These are phyloP conservation scores for Bactericera cockerelli DNA, from an alignment of 1,140 invertebrate genomes.

Conservation along the genomic window DNA sequence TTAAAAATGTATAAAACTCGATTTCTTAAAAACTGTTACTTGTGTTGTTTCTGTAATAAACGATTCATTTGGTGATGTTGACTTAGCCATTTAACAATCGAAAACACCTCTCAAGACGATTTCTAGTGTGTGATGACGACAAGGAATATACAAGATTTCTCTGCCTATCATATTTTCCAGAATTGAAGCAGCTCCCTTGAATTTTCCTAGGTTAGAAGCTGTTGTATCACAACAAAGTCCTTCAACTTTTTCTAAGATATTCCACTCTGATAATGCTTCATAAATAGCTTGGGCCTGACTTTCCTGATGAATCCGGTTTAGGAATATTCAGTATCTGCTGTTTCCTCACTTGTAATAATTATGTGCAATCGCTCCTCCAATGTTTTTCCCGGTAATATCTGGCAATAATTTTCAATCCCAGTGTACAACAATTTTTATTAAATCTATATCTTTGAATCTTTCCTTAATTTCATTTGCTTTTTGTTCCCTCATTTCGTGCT, in stretches of 20 bases:
- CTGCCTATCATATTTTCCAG: slow-evolving; percentile 17
- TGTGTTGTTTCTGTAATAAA: too few relatives aligned
- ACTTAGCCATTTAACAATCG: slow-evolving; percentile 10
- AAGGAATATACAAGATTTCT: slow-evolving; percentile 16
- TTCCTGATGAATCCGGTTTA: slow-evolving; percentile 12
- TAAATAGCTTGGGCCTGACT: slow-evolving; percentile 12
- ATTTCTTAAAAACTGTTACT: too few relatives aligned
- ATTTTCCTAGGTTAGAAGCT: too few relatives aligned
- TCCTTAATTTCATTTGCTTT: slow-evolving; percentile 19
- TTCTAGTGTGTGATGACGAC: slow-evolving; percentile 20
- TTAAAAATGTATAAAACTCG: too few relatives aligned
- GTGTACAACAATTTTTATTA: too few relatives aligned
- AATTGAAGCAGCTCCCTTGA: slow-evolving; percentile 17
- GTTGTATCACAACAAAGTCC: slow-evolving; percentile 19
- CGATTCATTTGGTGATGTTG: slow-evolving; percentile 15
- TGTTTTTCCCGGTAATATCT: slow-evolving; percentile 8
- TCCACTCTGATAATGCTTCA: slow-evolving; percentile 12
- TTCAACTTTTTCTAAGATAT: slow-evolving; percentile 16
- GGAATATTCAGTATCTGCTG: slow-evolving; percentile 11
- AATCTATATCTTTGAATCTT: slow-evolving; percentile 18
- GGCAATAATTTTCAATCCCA: slow-evolving; percentile 22
- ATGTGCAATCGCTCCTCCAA: slow-evolving; percentile 10
- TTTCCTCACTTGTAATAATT: slow-evolving; percentile 12
- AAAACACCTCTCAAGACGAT: slow-evolving; percentile 16
- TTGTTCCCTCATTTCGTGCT: too few relatives aligned